Conservation (phyloP, 35 echinoderm and acorn worm species). For the Heliocidaris erythrogramma region DNA sequence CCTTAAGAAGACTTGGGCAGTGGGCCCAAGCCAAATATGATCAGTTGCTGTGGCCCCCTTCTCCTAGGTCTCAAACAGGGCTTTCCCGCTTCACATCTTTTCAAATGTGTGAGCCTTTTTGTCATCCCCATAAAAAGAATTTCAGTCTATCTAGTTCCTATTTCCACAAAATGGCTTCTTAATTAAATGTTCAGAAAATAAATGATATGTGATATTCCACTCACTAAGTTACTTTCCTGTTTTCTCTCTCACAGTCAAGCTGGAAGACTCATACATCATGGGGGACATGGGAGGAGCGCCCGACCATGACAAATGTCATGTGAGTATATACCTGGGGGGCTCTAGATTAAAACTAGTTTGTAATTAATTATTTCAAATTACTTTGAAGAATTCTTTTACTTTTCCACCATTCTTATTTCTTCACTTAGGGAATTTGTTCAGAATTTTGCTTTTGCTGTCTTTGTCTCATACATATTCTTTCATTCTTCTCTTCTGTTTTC, state of each 20-base stretch:
- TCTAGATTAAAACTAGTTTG: not conserved
- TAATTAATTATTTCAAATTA: not conserved
- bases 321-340: not conserved
- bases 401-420: too few species aligned
- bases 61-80: not conserved
- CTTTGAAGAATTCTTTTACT: not conserved
- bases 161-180: not conserved
- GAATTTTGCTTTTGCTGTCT: too few species aligned
- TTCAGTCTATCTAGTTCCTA: not conserved
- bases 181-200: too few species aligned
- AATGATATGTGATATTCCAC: not conserved
- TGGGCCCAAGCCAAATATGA: too few species aligned
- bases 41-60: too few species aligned
- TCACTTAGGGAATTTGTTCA: too few species aligned
- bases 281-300: slow-evolving; percentile 22
- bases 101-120: not conserved
- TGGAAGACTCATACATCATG: slow-evolving; percentile 5
- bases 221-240: not conserved
- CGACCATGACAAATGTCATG: slow-evolving; percentile 31
- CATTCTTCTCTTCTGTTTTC: too few species aligned
- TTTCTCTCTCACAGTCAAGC: not conserved
- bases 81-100: not conserved
- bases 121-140: not conserved
- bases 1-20: too few species aligned
- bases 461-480: too few species aligned